Percentiles rank a stretch among this genome's conserved stretches.
These are phyloP conservation scores for Elymnias hypermnestra DNA, from an alignment of 1,140 invertebrate genomes.

Conservation along the genomic window DNA sequence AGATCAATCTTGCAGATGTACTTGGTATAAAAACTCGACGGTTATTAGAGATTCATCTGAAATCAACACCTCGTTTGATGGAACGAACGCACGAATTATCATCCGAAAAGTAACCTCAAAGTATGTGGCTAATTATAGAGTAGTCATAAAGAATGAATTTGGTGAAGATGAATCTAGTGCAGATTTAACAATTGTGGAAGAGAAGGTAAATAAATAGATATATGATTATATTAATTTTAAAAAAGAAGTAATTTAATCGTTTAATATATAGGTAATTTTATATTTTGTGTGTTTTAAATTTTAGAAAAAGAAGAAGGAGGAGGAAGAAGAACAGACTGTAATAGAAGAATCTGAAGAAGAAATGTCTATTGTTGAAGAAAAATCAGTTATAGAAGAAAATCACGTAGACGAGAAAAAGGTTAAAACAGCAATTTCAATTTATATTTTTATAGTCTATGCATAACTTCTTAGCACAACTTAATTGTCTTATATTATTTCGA, in stretches of 20 bases:
- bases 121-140: conserved; percentile 85
- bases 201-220: conserved; percentile 57
- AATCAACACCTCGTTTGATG: conserved; percentile 85
- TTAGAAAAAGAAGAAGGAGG: conserved; percentile 60
- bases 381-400: conserved; percentile 72
- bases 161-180: conserved; percentile 89
- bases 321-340: conserved; percentile 70
- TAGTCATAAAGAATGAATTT: conserved; percentile 88
- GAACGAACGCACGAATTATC: conserved; percentile 84
- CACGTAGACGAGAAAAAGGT: conserved; percentile 65
- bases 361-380: conserved; percentile 63
- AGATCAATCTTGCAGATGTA: conserved; percentile 87
- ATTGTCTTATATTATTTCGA: too few relatives aligned
- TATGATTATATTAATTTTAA: not conserved
- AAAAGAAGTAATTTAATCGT: too few relatives aligned
- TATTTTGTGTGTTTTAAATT: too few relatives aligned
- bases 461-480: too few relatives aligned
- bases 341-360: conserved; percentile 66
- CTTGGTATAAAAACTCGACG: conserved; percentile 90
- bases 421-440: too few relatives aligned
- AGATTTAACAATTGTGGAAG: conserved; percentile 82
- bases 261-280: too few relatives aligned
- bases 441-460: too few relatives aligned
- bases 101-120: conserved; percentile 84
- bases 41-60: conserved; percentile 83